phyloP scores from a whole-genome alignment of 2,113 vertebrate species.

The Notarius quadriscutis region DNA sequence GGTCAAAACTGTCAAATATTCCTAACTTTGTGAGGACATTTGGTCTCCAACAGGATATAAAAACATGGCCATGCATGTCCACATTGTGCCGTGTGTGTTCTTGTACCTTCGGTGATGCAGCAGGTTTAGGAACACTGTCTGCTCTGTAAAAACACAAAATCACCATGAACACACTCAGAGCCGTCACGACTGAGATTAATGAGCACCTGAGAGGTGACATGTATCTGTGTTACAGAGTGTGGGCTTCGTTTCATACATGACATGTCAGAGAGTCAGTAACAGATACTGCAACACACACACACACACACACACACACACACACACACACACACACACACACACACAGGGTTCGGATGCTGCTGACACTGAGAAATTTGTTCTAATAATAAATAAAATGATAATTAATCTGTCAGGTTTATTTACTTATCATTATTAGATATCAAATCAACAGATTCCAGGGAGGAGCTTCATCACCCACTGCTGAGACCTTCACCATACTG shows the following conservation, averaged over 20 bases:
- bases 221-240: background rate
- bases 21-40: background rate
- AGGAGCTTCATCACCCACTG: background rate
- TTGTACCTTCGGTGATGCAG: slow-evolving; percentile 82
- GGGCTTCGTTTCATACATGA: slow-evolving; percentile 15
- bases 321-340: slow-evolving; percentile 28
- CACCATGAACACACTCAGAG: background rate
- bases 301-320: slow-evolving; percentile 4
- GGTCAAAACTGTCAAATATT: background rate
- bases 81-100: background rate
- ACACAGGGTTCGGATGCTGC: slow-evolving; percentile 36
- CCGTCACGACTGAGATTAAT: background rate
- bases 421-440: slow-evolving; percentile 24
- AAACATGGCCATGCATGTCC: background rate
- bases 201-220: background rate
- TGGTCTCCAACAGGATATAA: background rate
- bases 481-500: background rate
- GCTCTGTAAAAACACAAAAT: slow-evolving; percentile 68
- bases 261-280: background rate
- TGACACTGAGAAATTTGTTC: slow-evolving; percentile 36
- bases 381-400: slow-evolving; percentile 34
- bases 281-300: slow-evolving; percentile 13
- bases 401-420: slow-evolving; percentile 38
- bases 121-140: slow-evolving; percentile 74
- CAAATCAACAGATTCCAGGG: background rate